Evolutionary conservation across 2,888 invertebrate genomes (phyloP).

Genomic region (Agrochola lota): DNA sequence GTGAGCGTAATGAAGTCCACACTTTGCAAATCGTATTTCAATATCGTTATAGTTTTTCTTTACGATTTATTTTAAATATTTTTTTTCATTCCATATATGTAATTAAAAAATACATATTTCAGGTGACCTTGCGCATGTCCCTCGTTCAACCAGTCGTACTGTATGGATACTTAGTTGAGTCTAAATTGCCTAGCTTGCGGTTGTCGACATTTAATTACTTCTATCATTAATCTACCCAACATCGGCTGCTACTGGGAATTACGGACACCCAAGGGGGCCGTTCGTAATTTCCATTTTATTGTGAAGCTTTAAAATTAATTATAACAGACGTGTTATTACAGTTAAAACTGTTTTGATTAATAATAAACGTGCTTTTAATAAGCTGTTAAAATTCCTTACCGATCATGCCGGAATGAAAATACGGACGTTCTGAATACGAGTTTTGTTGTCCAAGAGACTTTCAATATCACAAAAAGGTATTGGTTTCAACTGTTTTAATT

Average conservation of each 20-base stretch:
- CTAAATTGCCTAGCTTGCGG: constrained; percentile 44
- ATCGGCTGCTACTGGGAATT: constrained; percentile 36
- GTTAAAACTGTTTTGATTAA: constrained; percentile 14
- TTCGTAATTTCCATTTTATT: constrained; percentile 50
- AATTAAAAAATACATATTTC: background rate
- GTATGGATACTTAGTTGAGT: constrained; percentile 14
- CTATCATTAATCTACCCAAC: constrained; percentile 54
- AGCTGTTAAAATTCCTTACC: constrained; percentile 12
- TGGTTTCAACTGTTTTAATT: background rate
- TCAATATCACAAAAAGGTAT: background rate
- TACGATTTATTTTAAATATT: background rate
- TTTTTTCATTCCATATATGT: background rate
- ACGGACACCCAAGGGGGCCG: constrained; percentile 20
- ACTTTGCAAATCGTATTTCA: background rate
- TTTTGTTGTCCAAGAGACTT: background rate
- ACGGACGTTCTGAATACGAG: background rate
- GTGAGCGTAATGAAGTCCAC: too few species aligned
- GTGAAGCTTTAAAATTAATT: constrained; percentile 48
- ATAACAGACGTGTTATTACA: constrained; percentile 28
- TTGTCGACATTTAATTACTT: constrained; percentile 56
- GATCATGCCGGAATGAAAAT: constrained; percentile 3
- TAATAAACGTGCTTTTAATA: background rate
- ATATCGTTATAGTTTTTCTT: background rate
- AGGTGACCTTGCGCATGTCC: background rate
- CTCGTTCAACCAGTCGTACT: background rate